A percentile compares a stretch with the other conserved stretches of the same genome.
Conservation (phyloP, 2,113 vertebrate genomes). For the Phaethon lepturus region DNA sequence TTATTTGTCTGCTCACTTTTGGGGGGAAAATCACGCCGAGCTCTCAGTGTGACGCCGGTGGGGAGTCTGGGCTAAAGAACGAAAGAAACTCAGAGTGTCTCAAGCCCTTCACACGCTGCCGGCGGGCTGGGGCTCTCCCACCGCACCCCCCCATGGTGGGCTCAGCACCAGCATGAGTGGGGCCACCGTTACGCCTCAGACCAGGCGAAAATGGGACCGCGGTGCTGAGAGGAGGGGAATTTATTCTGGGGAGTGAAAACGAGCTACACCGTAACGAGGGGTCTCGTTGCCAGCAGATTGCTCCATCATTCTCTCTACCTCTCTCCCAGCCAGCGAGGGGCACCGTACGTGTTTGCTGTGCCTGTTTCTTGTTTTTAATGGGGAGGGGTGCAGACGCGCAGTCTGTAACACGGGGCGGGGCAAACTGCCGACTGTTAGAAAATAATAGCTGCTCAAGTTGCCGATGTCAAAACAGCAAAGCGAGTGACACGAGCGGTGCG, state of each 20-base stretch:
- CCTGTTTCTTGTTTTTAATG: background rate
- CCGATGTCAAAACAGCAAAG: background rate
- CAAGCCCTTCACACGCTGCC: accelerated
- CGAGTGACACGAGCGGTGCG: accelerated
- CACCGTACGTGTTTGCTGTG: accelerated
- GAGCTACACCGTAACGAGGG: background rate
- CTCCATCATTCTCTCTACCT: background rate
- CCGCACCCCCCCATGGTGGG: accelerated
- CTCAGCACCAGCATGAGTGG: background rate
- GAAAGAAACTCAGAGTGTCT: background rate
- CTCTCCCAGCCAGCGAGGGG: background rate
- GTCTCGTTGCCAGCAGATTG: background rate
- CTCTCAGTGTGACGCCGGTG: background rate
- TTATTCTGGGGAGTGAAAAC: background rate
- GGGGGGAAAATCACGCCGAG: background rate
- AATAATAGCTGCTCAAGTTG: background rate
- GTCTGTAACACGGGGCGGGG: background rate
- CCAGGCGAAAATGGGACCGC: accelerated
- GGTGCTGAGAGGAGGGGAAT: background rate
- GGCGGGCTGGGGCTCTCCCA: background rate
- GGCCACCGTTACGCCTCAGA: background rate
- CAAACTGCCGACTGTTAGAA: background rate
- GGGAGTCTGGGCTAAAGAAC: background rate
- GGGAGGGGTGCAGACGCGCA: background rate
- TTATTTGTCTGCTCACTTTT: background rate